These are phyloP conservation scores for Acleris emargana DNA, from an alignment of 2,888 invertebrate genomes.

Conservation along the genomic window DNA sequence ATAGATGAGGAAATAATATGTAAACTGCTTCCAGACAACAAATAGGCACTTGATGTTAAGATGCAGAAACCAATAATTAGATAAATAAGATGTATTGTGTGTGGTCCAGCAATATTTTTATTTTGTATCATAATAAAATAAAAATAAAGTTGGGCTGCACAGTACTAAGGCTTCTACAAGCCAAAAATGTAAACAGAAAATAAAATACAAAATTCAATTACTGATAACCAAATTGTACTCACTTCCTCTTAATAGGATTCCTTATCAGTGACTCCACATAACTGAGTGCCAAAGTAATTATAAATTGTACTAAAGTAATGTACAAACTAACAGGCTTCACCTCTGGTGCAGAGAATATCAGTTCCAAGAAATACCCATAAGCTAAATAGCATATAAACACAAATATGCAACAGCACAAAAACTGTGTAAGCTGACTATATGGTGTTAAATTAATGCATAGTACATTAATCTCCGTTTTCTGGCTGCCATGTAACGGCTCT, in stretches of 20 bases:
- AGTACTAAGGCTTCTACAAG: too few relatives aligned
- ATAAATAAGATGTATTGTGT: too few relatives aligned
- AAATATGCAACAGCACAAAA: constrained; percentile 89
- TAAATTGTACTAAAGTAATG: constrained; percentile 95
- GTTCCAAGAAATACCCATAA: constrained; percentile 96
- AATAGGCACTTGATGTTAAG: too few relatives aligned
- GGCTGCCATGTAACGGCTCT: constrained; percentile 46
- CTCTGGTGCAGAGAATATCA: constrained; percentile 95
- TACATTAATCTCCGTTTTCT: constrained; percentile 83
- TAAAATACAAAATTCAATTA: background rate
- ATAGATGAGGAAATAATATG: too few relatives aligned
- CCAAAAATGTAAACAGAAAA: background rate
- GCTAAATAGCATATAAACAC: constrained; percentile 94
- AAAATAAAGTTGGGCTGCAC: too few relatives aligned
- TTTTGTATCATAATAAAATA: too few relatives aligned
- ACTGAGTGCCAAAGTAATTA: constrained; percentile 92
- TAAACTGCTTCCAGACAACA: too few relatives aligned
- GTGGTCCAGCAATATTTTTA: too few relatives aligned
- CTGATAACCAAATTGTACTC: constrained; percentile 48
- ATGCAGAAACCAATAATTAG: too few relatives aligned
- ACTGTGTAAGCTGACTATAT: constrained; percentile 87
- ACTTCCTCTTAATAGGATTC: constrained; percentile 85
- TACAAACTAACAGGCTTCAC: constrained; percentile 96
- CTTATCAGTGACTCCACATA: constrained; percentile 87
- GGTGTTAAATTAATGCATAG: constrained; percentile 89